Percentiles rank a stretch among this genome's conserved stretches.
Evolutionary conservation across 2,113 vertebrate genomes (phyloP).

Genomic region (Sisor rabdophorus): DNA sequence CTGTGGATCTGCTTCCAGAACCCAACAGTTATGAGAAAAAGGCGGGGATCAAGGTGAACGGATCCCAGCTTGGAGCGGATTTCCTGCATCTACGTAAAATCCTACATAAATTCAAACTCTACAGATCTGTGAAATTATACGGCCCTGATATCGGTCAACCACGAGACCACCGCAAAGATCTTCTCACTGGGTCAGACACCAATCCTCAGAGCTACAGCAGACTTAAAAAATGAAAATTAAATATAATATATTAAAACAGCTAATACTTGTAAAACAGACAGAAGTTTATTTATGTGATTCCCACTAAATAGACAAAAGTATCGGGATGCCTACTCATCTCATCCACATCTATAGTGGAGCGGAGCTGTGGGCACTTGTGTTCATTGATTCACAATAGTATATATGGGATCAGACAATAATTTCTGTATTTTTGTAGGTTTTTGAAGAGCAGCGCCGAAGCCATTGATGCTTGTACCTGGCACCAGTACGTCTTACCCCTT

Average conservation of each 20-base stretch:
- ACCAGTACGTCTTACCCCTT: slow-evolving; percentile 79
- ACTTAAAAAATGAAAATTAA: too few species aligned
- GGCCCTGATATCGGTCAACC: slow-evolving; percentile 86
- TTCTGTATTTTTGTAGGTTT: slow-evolving; percentile 70
- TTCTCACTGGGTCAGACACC: slow-evolving; percentile 76
- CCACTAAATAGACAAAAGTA: too few species aligned
- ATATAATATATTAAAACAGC: not conserved
- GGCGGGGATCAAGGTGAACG: slow-evolving; percentile 76
- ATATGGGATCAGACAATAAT: too few species aligned
- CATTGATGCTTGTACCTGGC: slow-evolving; percentile 85
- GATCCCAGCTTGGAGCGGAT: slow-evolving; percentile 84
- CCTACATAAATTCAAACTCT: slow-evolving; percentile 68
- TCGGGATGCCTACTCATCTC: too few species aligned
- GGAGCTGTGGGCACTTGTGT: too few species aligned
- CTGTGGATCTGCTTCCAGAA: slow-evolving; percentile 65
- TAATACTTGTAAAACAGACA: not conserved
- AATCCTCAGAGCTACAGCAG: not conserved
- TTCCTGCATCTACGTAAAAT: slow-evolving; percentile 76
- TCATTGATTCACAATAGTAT: too few species aligned
- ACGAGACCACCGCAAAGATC: slow-evolving; percentile 61
- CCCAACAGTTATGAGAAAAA: slow-evolving; percentile 93
- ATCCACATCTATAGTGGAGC: too few species aligned
- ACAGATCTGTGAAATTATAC: slow-evolving; percentile 70
- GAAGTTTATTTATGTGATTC: not conserved
- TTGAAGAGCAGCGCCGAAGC: slow-evolving; percentile 75